Percentiles rank a stretch among this genome's conserved stretches.
These are phyloP conservation scores for Neoniphon sammara DNA, from an alignment of 2,797 vertebrate species.

Conservation along the genomic window DNA sequence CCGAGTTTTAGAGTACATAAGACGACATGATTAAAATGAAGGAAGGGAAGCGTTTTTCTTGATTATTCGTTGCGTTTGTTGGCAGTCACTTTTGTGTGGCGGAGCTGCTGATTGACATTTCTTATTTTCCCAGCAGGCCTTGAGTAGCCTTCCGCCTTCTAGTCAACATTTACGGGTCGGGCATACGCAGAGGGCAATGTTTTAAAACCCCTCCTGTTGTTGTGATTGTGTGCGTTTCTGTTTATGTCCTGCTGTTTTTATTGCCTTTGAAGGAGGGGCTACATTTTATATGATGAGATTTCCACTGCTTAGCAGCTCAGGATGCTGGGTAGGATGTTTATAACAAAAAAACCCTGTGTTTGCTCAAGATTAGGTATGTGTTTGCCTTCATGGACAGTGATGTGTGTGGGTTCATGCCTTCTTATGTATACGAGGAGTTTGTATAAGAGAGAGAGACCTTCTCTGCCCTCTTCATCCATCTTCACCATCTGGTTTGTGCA, in stretches of 20 bases:
- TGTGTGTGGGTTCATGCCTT: slow-evolving; percentile 5
- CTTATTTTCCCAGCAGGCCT: slow-evolving; percentile 43
- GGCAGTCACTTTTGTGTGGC: slow-evolving; percentile 34
- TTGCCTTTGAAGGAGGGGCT: slow-evolving; percentile 19
- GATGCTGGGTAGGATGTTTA: slow-evolving; percentile 36
- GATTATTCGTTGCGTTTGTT: slow-evolving; percentile 57
- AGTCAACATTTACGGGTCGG: slow-evolving; percentile 38
- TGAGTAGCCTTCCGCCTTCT: slow-evolving; percentile 24
- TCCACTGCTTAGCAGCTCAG: not conserved
- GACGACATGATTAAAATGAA: slow-evolving; percentile 40
- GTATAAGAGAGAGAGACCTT: slow-evolving; percentile 30
- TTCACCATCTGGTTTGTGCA: slow-evolving; percentile 74
- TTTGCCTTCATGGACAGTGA: not conserved
- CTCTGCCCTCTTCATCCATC: slow-evolving; percentile 46
- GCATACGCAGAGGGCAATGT: slow-evolving; percentile 24
- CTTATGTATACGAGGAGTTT: slow-evolving; percentile 17
- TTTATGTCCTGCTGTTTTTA: slow-evolving; percentile 34
- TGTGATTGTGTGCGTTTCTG: slow-evolving; percentile 20
- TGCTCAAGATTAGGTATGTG: slow-evolving; percentile 9
- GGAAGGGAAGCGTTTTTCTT: slow-evolving; percentile 51
- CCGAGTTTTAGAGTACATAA: slow-evolving; percentile 15
- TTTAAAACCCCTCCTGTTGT: slow-evolving; percentile 35
- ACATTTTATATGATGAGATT: slow-evolving; percentile 23
- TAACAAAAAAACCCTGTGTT: slow-evolving; percentile 26
- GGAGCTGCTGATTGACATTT: slow-evolving; percentile 53